Evolutionary conservation across 2,113 vertebrate genomes (phyloP).

Genomic region (Eulacestoma nigropectus): DNA sequence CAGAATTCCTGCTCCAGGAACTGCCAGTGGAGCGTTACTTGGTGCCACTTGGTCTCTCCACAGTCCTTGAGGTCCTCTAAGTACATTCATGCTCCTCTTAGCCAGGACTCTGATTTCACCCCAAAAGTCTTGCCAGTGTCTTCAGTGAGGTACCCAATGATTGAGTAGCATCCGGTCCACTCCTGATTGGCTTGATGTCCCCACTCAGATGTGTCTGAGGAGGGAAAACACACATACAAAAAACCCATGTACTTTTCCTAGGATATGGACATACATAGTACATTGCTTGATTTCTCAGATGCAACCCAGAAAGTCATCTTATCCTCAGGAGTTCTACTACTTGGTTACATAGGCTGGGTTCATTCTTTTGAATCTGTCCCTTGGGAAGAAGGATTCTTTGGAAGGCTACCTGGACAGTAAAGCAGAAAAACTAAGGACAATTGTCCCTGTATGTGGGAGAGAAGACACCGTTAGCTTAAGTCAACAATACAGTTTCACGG

Average conservation of each 20-base stretch:
- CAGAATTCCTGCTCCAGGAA: constrained; percentile 21
- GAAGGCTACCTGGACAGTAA: neutral
- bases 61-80: constrained; percentile 46
- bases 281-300: neutral
- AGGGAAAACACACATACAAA: constrained; percentile 59
- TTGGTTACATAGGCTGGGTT: neutral
- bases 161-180: constrained; percentile 41
- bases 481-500: neutral
- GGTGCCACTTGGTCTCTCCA: constrained; percentile 16
- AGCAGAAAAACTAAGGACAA: neutral
- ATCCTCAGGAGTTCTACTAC: neutral
- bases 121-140: constrained; percentile 50
- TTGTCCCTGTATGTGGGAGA: neutral
- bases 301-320: neutral
- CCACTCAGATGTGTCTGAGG: constrained; percentile 62
- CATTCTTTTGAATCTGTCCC: neutral
- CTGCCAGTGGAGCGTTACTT: constrained; percentile 11
- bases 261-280: constrained; percentile 8
- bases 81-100: constrained; percentile 44
- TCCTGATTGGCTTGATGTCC: constrained; percentile 35
- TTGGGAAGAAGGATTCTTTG: constrained; percentile 2
- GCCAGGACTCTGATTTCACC: constrained; percentile 45
- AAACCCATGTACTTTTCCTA: constrained; percentile 38
- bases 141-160: constrained; percentile 49
- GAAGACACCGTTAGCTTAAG: neutral